These are phyloP conservation scores for Spinus pinus DNA, from an alignment of 2,797 vertebrate genomes.

Conservation along the genomic window DNA sequence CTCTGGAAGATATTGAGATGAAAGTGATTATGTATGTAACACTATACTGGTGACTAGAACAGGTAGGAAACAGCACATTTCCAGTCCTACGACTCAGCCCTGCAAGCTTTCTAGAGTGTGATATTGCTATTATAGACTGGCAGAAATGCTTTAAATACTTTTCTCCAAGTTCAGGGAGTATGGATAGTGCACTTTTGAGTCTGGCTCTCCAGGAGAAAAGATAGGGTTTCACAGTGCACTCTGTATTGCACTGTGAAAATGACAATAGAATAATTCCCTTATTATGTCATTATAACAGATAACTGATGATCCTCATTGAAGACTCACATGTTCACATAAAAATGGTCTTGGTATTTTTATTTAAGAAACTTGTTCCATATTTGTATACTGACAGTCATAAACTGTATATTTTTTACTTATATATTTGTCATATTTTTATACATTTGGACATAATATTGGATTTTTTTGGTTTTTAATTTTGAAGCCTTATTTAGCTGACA, in stretches of 20 bases:
- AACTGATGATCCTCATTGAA: background rate
- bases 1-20: background rate
- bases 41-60: background rate
- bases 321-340: background rate
- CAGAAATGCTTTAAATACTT: constrained; percentile 52
- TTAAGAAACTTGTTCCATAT: background rate
- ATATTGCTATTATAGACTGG: constrained; percentile 10
- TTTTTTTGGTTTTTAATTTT: background rate
- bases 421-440: background rate
- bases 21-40: background rate
- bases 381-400: background rate
- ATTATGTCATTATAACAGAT: background rate
- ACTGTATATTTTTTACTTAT: background rate
- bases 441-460: background rate
- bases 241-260: background rate
- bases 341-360: background rate
- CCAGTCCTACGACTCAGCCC: background rate
- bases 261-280: background rate
- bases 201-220: background rate
- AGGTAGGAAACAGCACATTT: constrained; percentile 23
- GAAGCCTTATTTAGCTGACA: background rate
- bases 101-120: constrained; percentile 36
- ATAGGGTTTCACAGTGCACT: background rate
- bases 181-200: constrained; percentile 44
- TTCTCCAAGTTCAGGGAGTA: constrained; percentile 33